Percentiles rank a stretch among this genome's conserved stretches.
Evolutionary conservation across 2,888 invertebrate genomes (phyloP).

Genomic region (Aproaerema taeniolella): DNA sequence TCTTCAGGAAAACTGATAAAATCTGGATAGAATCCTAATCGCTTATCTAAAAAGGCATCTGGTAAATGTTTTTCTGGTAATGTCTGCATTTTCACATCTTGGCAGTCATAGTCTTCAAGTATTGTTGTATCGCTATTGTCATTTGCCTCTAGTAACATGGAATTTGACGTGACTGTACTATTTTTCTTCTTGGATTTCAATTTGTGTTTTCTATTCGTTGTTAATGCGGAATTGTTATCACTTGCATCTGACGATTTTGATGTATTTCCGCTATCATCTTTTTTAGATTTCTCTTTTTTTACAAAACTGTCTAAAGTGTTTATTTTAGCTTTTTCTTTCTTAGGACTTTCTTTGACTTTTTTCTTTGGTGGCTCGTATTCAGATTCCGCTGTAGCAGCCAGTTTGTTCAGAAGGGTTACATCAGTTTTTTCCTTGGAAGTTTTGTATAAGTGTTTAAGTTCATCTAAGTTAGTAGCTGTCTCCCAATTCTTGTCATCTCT

Average conservation of each 20-base stretch:
- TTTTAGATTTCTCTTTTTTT: conserved; percentile 11
- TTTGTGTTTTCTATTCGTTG: too few relatives aligned
- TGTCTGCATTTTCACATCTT: conserved; percentile 24
- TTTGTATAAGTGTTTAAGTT: conserved; percentile 82
- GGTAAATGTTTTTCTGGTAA: conserved; percentile 53
- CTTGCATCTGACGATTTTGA: conserved; percentile 13
- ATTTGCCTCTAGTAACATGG: too few relatives aligned
- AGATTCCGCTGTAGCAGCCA: conserved; percentile 42
- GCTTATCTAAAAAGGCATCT: conserved; percentile 48
- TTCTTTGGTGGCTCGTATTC: conserved; percentile 41
- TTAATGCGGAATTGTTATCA: too few relatives aligned
- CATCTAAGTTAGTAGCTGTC: conserved; percentile 87
- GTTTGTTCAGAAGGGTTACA: conserved; percentile 72
- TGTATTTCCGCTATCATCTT: conserved; percentile 4
- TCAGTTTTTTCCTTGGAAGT: conserved; percentile 82
- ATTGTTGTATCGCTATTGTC: conserved; percentile 16
- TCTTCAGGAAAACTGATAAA: conserved; percentile 57
- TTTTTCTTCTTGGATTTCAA: too few relatives aligned
- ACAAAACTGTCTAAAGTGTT: conserved; percentile 22
- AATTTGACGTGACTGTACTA: too few relatives aligned
- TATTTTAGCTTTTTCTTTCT: conserved; percentile 23
- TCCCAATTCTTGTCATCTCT: conserved; percentile 91
- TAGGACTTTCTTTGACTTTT: conserved; percentile 42
- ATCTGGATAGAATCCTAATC: conserved; percentile 64
- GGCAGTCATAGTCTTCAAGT: conserved; percentile 15